These are phyloP conservation scores for Drosophila sproati DNA, from an alignment of 1,140 invertebrate species.

Conservation along the genomic window DNA sequence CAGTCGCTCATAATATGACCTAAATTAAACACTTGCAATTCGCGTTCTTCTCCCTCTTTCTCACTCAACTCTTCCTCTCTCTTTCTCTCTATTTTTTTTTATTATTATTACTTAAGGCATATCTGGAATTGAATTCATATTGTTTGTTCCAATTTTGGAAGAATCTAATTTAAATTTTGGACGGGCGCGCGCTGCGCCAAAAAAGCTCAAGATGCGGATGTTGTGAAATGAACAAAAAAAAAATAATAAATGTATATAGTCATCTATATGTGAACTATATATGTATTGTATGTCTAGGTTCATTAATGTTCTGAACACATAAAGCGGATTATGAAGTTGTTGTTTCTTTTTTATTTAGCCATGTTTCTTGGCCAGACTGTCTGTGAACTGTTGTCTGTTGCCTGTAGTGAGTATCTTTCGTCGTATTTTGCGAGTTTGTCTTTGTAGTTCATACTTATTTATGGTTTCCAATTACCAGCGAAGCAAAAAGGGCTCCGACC, in stretches of 20 bases:
- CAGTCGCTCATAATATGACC: slow-evolving; percentile 25
- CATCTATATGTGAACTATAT: background rate
- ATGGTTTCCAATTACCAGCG: slow-evolving; percentile 74
- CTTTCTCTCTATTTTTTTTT: slow-evolving; percentile 3
- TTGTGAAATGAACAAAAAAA: slow-evolving; percentile 34
- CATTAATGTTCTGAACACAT: slow-evolving; percentile 45
- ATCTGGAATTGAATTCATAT: slow-evolving; percentile 49
- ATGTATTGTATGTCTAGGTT: background rate
- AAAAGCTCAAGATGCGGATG: slow-evolving; percentile 34
- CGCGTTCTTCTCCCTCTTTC: background rate
- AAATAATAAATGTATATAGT: slow-evolving; percentile 24
- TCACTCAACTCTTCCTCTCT: background rate
- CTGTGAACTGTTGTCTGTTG: slow-evolving; percentile 21
- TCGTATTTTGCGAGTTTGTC: slow-evolving; percentile 40
- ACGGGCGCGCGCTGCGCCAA: slow-evolving; percentile 28
- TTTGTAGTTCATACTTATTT: slow-evolving; percentile 58
- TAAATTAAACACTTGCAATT: slow-evolving; percentile 1
- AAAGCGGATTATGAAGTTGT: slow-evolving; percentile 69
- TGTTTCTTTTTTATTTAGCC: slow-evolving; percentile 28
- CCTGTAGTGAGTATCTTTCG: slow-evolving; percentile 30
- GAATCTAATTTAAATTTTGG: slow-evolving; percentile 69
- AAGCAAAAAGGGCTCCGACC: slow-evolving; percentile 10
- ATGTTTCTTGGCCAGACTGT: slow-evolving; percentile 42
- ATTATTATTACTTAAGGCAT: slow-evolving; percentile 33
- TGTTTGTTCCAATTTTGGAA: slow-evolving; percentile 55